Evolutionary conservation across 2,888 invertebrate genomes (phyloP), one percentile per base, ranked within the genome.

Genomic region (Emmelina monodactyla): DNA sequence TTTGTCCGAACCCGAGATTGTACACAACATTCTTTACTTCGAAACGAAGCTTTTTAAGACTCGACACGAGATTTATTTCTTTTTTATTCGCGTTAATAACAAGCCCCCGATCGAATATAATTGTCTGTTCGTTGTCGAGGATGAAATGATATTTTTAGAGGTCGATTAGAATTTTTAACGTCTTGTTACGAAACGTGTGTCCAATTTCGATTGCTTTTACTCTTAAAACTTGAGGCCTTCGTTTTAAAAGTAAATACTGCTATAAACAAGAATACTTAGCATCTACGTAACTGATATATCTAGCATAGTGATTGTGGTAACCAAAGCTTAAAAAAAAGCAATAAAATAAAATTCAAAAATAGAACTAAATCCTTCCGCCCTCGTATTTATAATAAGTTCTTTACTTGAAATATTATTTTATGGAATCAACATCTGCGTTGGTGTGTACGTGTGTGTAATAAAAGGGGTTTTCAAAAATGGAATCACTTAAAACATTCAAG

Each of bases 341-440:
- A 9, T 29, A 7, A 7, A 29, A 14, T 69, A 70, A 70, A 67
- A 55, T 58, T 65, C 67, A 67, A 70, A 76, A 79, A 79, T 79
- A 79, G 78, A 79, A 78, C 66, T 62, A 75, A 76, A 76, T 76
- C 78, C 78, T 79, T 79, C 78, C 78, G 75, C 76, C 78, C 78
- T 73, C 73, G 64, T 66, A 59, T 64, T 60, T 52, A 51, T 62
- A 64, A 70, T 71, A 73, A 70, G 72, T 71, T 72, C 72, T 76
- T 76, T 76, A 79, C 78, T 78, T 76, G 78, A 78, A 78, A 79
- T 79, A 78, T 76, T 78, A 78, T 76, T 79, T 78, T 76, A 79
- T 76, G 76, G 75, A 76, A 76, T 78, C 75, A 76, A 71, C 79
- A 79, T 79, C 78, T 79, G 78, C 75, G 70, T 58, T 44, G 46